Conservation (phyloP, 2,113 vertebrate genomes). For the Theristicus caerulescens region DNA sequence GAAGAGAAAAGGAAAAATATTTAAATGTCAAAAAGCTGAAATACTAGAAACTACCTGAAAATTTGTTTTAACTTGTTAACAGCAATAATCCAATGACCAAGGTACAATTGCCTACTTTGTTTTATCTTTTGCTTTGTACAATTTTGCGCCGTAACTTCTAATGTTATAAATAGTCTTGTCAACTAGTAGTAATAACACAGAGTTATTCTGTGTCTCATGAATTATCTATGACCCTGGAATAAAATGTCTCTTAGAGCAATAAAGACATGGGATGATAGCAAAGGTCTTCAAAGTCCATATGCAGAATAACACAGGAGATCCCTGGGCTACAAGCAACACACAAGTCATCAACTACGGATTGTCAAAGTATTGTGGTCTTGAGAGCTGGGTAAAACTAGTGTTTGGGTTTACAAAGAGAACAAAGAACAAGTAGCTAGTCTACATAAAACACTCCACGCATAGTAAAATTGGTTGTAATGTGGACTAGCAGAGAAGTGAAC, state of each 20-base stretch:
- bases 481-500: background rate
- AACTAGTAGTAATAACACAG: background rate
- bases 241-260: background rate
- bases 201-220: background rate
- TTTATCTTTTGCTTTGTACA: background rate
- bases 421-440: background rate
- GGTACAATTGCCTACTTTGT: background rate
- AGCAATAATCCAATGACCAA: background rate
- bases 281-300: background rate
- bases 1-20: background rate
- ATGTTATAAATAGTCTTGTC: background rate
- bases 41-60: background rate
- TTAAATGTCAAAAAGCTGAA: background rate
- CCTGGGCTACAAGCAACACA: background rate
- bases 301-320: background rate
- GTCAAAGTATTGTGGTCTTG: background rate
- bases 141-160: accelerated
- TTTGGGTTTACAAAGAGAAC: background rate
- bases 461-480: background rate
- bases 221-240: background rate
- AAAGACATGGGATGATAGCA: background rate
- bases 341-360: background rate
- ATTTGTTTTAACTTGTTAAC: background rate
- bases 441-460: background rate
- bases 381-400: background rate